Conservation (phyloP, 2,113 vertebrate genomes). For the Rhizomys pruinosus region DNA sequence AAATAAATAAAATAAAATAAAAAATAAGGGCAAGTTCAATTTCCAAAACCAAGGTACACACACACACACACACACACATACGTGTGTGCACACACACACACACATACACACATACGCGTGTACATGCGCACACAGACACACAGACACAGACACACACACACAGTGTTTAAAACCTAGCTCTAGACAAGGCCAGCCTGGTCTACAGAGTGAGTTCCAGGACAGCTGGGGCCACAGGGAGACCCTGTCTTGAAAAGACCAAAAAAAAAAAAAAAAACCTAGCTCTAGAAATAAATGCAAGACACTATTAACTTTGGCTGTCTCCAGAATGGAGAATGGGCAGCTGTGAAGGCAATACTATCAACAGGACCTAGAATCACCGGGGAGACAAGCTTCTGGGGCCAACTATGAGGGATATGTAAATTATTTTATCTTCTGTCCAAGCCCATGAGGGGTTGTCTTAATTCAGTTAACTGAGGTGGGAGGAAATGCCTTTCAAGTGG, state of each 20-base stretch:
- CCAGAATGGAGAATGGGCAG: neutral
- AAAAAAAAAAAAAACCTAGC: too few species aligned
- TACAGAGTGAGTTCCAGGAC: too few species aligned
- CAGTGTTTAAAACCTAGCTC: neutral
- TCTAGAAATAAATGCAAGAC: constrained; percentile 19
- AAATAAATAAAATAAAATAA: too few species aligned
- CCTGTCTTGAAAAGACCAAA: too few species aligned
- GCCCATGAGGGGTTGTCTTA: neutral
- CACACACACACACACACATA: neutral
- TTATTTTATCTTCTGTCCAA: neutral
- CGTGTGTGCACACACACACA: neutral
- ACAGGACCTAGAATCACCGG: neutral
- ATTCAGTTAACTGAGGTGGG: neutral
- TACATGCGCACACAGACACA: neutral
- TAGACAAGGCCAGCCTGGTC: neutral
- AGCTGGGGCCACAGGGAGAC: too few species aligned
- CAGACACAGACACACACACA: neutral
- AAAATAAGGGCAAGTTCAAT: neutral
- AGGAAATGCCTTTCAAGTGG: neutral
- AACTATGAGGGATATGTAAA: neutral
- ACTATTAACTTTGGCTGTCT: neutral
- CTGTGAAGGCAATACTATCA: neutral
- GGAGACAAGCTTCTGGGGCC: neutral
- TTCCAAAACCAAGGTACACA: neutral
- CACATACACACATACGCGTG: neutral